Evolutionary conservation across 2,888 invertebrate species (phyloP).

Genomic region (Drosophila meridiana): DNA sequence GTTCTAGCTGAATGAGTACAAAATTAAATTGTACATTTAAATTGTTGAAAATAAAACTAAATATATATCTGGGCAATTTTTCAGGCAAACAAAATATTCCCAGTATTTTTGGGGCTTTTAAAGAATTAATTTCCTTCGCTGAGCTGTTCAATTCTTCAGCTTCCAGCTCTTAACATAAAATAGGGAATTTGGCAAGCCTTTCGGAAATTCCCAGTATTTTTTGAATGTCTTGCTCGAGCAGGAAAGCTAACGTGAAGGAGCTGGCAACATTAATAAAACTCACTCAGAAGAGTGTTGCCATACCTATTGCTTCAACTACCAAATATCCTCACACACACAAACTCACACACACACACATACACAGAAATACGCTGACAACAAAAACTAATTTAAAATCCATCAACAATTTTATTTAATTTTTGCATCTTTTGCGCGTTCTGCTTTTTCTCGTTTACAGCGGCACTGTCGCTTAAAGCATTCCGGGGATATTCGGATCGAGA

Average conservation of each 20-base stretch:
- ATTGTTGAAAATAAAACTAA: too few relatives aligned
- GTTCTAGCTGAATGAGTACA: too few relatives aligned
- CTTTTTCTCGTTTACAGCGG: constrained; percentile 86
- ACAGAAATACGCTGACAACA: constrained; percentile 28
- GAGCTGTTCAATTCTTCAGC: too few relatives aligned
- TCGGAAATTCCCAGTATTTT: neutral
- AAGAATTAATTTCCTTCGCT: too few relatives aligned
- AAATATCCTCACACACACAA: constrained; percentile 17
- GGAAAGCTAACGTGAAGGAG: neutral
- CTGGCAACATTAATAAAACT: neutral
- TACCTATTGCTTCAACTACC: constrained; percentile 1
- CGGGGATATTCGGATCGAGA: constrained; percentile 90
- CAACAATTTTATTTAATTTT: constrained; percentile 23
- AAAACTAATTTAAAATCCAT: neutral
- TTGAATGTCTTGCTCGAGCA: too few relatives aligned
- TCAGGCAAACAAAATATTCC: too few relatives aligned
- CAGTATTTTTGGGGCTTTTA: too few relatives aligned
- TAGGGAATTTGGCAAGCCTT: neutral
- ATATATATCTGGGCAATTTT: too few relatives aligned
- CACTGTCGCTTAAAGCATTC: constrained; percentile 92
- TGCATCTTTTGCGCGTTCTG: neutral
- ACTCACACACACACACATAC: constrained; percentile 24
- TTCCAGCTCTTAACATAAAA: neutral
- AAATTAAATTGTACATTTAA: neutral
- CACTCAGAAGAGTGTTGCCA: too few relatives aligned